Evolutionary conservation across 2,797 vertebrate genomes (phyloP).

Genomic region (Lepus oiostolus): DNA sequence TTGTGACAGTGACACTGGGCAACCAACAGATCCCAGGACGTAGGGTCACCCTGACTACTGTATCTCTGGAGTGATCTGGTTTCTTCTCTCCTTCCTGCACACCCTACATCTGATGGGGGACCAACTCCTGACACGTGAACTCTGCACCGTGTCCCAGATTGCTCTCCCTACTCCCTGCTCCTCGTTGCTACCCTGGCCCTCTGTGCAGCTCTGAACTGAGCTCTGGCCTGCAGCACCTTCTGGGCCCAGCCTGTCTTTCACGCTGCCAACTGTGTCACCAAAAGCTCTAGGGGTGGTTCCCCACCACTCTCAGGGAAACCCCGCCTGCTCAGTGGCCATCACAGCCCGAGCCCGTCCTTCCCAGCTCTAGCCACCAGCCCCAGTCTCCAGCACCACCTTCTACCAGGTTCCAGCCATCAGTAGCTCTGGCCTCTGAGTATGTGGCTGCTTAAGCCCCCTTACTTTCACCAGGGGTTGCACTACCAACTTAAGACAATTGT

Average conservation of each 20-base stretch:
- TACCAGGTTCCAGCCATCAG: neutral
- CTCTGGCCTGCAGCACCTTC: neutral
- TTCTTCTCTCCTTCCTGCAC: neutral
- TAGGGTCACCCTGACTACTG: neutral
- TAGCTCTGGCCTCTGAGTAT: neutral
- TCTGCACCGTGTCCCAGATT: neutral
- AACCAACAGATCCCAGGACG: neutral
- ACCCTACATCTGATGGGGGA: neutral
- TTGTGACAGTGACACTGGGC: neutral
- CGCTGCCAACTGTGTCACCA: too few relatives aligned
- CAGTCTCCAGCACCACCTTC: neutral
- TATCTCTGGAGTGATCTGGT: neutral
- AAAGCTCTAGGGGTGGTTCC: neutral
- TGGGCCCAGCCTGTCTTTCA: neutral
- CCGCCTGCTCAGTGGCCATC: neutral
- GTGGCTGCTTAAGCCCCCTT: neutral
- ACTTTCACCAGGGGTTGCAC: neutral
- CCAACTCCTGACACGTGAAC: neutral
- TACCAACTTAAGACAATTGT: neutral
- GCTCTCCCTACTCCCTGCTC: accelerated
- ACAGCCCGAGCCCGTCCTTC: neutral
- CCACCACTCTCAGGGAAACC: neutral
- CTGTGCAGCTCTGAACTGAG: neutral
- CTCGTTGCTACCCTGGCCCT: neutral
- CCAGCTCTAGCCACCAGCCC: neutral